Evolutionary conservation across 1,140 invertebrate genomes (phyloP), one percentile per base, ranked within the genome.

Genomic region (Bombyx mandarina): DNA sequence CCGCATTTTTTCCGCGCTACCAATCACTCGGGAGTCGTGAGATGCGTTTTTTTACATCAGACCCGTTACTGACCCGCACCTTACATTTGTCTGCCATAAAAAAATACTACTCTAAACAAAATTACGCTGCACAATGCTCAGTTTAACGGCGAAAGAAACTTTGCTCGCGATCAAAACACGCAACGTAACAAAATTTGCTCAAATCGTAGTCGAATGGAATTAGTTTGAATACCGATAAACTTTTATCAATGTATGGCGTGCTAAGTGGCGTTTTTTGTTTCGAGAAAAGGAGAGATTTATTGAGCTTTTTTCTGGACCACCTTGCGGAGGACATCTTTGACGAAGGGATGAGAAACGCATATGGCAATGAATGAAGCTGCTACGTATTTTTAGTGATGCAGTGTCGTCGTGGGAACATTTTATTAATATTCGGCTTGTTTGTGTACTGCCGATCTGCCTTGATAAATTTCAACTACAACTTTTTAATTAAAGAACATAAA

Each of bases 11-110:
- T 71, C 58, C 58, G 46, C 43, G 58, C 48, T 60, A 67, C 63
- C 63, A 71, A 67, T 69, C 75, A 65, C 67, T 74, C 68, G 67
- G 71, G 67, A 74, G 70, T 76, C 77, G 75, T 77, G 77, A 77
- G 69, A 67, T 73, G 54, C 61, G 62, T 60, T 76, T 78, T 76
- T 79, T 79, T 77, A 67, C 69, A 60, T 63, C 51, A 66, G 65
- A 65, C 64, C 71, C 75, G 71, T 75, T 71, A 73, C 56, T 67
- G 66, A 65, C 63, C 71, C 60, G 64, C 64, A 69, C 66, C 63
- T 66, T 66, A 67, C 63, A 56, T 45, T 61, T 54, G 46, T 57
- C 58, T 35, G 26, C 47, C 54, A 46, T 51, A 60, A 56, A 47
- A 54, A 53, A 57, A 52, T 22, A 49, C 61, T 42, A 62, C n/a